Percentiles rank a stretch among this genome's conserved stretches.
Conservation (phyloP, 1,140 invertebrate genomes). For the Diachasma alloeum region DNA sequence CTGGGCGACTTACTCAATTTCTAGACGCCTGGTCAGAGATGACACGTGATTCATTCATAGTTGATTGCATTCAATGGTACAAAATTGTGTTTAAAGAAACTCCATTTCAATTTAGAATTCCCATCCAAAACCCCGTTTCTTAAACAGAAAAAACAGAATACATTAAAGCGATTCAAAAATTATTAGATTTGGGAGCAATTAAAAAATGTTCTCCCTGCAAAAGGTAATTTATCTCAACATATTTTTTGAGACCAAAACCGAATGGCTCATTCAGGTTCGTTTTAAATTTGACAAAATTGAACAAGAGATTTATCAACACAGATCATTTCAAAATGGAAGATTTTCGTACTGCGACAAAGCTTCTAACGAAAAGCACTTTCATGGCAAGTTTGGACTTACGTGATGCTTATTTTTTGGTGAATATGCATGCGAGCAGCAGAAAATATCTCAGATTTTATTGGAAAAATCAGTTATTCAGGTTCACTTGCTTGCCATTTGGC, state of each 20-base stretch:
- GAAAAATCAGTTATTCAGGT: constrained; percentile 23
- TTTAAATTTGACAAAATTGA: no score
- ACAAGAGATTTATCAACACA: no score
- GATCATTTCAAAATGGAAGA: no score
- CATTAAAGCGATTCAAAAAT: background rate
- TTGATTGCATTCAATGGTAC: constrained; percentile 27
- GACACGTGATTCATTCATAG: constrained; percentile 20
- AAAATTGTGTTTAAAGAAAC: constrained; percentile 23
- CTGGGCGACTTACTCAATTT: constrained; percentile 20
- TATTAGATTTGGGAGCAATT: background rate
- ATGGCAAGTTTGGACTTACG: no score
- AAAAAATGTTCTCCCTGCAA: constrained; percentile 22
- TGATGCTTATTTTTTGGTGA: constrained; percentile 33
- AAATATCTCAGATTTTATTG: constrained; percentile 37
- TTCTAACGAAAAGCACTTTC: no score
- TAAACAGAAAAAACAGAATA: background rate
- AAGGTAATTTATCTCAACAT: constrained; percentile 41
- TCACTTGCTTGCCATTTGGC: constrained; percentile 32
- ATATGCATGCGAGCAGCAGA: constrained; percentile 10
- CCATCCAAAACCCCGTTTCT: constrained; percentile 18
- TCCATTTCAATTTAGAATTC: background rate
- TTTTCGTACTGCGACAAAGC: no score
- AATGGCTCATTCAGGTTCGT: no score
- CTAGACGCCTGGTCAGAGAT: constrained; percentile 8
- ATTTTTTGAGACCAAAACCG: no score